Evolutionary conservation across 2,113 vertebrate species (phyloP), one percentile per base, ranked within the genome.

Genomic region (Ictalurus punctatus): DNA sequence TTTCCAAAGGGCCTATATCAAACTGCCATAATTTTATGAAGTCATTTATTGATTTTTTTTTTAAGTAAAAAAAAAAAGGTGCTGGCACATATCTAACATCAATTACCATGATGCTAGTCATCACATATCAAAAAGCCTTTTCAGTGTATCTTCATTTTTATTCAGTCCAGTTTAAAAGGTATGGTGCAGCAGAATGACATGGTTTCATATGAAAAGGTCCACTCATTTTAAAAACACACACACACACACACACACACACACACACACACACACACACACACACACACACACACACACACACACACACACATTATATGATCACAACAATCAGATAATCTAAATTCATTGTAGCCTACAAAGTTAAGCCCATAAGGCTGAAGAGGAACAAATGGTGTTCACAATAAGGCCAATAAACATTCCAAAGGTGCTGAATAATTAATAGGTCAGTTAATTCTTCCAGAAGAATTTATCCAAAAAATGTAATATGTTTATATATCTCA

Each of bases 361-460:
- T 44, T 56, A 86, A 87, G 27, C 81, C 54, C 76, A 67, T 80
- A 89, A 87, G 87, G 90, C 87, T 54, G 40, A 56, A 67, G 79
- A 86, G 63, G 67, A 88, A 65, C 1, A 37, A 80, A 58, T 58
- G 76, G 83, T 73, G 80, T 90, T 90, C 52, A 81, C 59, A 84
- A 76, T 92, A 90, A 91, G 91, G 90, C 91, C 44, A 91, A 85
- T 81, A 89, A 83, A 83, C 87, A 89, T 91, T 90, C 59, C 84
- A 82, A 87, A 91, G 79, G 83, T 90, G 84, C 84, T 88, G 89
- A 81, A 23, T 81, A 56, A 74, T 89, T 25, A 81, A 65, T 37
- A 2, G 65, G 40, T 83, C 54, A 25, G 56, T 84, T n/a, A 0
- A 17, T 83, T 71, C 25, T 56, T 61, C 25, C 37, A 63, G 86